A percentile compares a stretch with the other conserved stretches of the same genome.
Evolutionary conservation across 2,888 invertebrate species (phyloP).

Genomic region (Cloeon dipterum): DNA sequence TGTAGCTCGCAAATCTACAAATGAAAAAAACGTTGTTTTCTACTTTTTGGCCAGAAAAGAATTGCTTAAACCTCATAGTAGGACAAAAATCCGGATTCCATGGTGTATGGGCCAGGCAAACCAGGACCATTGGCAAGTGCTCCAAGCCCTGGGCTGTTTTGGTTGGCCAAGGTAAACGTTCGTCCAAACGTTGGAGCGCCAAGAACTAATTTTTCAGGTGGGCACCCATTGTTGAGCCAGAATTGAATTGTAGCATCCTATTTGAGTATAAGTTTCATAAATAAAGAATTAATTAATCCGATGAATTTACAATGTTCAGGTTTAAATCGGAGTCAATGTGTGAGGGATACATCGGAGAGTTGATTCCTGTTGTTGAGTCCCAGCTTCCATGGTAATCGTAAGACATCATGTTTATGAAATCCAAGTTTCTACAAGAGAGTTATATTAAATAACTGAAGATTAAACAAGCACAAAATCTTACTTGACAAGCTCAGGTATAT

Average conservation of each 20-base stretch:
- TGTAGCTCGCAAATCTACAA: conserved; percentile 12
- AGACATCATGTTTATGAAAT: conserved; percentile 46
- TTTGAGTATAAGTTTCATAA: background rate
- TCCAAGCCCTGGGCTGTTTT: conserved; percentile 2
- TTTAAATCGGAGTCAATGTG: background rate
- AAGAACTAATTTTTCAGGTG: conserved; percentile 4
- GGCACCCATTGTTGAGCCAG: conserved; percentile 4
- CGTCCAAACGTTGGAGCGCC: conserved; percentile 5
- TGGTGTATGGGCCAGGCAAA: conserved; percentile 2
- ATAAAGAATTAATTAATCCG: background rate
- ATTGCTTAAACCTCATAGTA: conserved; percentile 5
- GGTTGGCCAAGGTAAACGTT: conserved; percentile 2
- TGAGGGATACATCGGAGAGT: conserved; percentile 24
- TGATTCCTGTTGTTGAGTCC: conserved; percentile 37
- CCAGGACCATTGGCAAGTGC: conserved; percentile 5
- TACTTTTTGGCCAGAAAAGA: too few relatives aligned
- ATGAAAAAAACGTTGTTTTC: too few relatives aligned
- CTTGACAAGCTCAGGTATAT: conserved; percentile 29
- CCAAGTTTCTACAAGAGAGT: conserved; percentile 25
- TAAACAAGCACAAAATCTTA: too few relatives aligned
- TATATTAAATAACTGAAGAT: background rate
- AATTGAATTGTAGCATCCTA: conserved; percentile 4
- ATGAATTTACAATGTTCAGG: background rate
- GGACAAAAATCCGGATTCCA: conserved; percentile 5
- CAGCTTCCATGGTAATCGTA: conserved; percentile 50